phyloP scores from a whole-genome alignment of 2,888 invertebrate species.

The Scaptomyza tumidula region DNA sequence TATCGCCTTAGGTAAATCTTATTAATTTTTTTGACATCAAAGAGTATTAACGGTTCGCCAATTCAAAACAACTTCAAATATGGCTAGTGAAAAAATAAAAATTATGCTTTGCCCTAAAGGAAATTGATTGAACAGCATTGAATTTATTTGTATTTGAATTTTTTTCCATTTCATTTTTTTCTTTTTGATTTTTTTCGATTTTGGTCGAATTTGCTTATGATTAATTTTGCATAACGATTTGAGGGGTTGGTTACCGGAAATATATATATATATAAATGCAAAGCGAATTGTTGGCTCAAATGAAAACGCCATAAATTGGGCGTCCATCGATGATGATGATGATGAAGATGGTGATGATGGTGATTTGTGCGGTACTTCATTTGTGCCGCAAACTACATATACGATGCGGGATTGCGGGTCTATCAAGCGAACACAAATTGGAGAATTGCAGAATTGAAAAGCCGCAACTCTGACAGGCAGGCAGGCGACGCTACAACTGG shows the following conservation, averaged over 20 bases:
- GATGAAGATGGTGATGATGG: not conserved
- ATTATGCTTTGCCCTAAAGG: constrained; percentile 37
- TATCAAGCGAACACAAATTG: constrained; percentile 37
- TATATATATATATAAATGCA: constrained; percentile 30
- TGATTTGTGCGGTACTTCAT: constrained; percentile 55
- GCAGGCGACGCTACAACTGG: constrained; percentile 2
- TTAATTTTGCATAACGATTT: constrained; percentile 42
- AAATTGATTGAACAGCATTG: constrained; percentile 54
- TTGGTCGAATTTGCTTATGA: constrained; percentile 32
- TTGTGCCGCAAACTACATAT: constrained; percentile 33
- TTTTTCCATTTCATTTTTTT: too few relatives aligned
- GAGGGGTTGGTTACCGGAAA: constrained; percentile 7
- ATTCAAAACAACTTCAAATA: not conserved
- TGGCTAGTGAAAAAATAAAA: constrained; percentile 12
- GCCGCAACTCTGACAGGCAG: constrained; percentile 25
- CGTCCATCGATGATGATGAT: constrained; percentile 50
- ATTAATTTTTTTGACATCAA: too few relatives aligned
- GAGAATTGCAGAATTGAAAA: constrained; percentile 8
- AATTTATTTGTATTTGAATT: constrained; percentile 5
- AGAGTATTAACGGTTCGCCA: not conserved
- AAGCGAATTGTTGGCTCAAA: constrained; percentile 45
- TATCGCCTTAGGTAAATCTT: too few relatives aligned
- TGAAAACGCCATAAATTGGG: constrained; percentile 63
- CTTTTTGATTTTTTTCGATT: constrained; percentile 14
- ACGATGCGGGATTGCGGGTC: constrained; percentile 3